phyloP scores from a whole-genome alignment of 2,113 vertebrate genomes.

The Orcinus orca region DNA sequence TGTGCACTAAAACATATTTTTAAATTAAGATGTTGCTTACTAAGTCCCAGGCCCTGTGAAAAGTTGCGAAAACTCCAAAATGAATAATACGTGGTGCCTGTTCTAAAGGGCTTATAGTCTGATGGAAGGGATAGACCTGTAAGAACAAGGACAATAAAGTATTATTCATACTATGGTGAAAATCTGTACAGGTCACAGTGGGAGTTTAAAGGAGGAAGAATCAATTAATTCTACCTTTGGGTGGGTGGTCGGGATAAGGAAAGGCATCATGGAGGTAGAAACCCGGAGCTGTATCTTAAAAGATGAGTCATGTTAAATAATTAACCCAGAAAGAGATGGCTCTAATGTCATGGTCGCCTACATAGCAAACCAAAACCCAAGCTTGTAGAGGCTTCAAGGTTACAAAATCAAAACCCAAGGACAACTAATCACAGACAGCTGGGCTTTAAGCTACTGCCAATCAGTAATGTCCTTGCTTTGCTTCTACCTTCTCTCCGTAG shows the following conservation, averaged over 20 bases:
- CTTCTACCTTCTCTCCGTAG: neutral
- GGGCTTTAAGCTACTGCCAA: neutral
- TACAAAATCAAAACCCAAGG: neutral
- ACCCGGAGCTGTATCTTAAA: neutral
- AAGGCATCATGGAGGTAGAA: neutral
- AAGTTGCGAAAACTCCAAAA: neutral
- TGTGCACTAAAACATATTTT: neutral
- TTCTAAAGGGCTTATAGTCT: neutral
- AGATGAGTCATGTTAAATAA: neutral
- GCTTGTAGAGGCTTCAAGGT: neutral
- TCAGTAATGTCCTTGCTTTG: neutral
- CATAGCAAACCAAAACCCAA: neutral
- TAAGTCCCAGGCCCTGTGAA: neutral
- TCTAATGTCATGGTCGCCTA: neutral
- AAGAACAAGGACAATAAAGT: neutral
- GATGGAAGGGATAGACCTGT: neutral
- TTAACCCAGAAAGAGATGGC: neutral
- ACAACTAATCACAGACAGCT: neutral
- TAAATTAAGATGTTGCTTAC: neutral
- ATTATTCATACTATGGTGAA: neutral
- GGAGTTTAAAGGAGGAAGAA: neutral
- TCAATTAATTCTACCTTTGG: neutral
- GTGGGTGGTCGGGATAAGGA: too few relatives aligned
- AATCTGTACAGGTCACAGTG: neutral
- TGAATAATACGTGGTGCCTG: neutral